A percentile compares a stretch with the other conserved stretches of the same genome.
phyloP scores from a whole-genome alignment of 2,888 invertebrate species.

The Drosophila longiperda region DNA sequence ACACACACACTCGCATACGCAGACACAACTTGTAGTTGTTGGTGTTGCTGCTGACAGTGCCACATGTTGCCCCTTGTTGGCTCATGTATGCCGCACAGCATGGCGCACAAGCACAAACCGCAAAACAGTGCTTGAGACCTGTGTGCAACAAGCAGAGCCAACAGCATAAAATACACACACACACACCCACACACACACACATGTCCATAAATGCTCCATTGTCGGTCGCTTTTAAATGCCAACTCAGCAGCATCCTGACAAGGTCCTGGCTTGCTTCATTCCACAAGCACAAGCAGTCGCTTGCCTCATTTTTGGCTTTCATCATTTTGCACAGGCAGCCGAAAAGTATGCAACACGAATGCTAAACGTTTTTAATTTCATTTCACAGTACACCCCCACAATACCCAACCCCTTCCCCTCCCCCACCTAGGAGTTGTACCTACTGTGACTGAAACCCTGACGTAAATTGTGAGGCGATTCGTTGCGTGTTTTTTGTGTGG shows the following conservation, averaged over 20 bases:
- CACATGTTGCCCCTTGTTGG: slow-evolving; percentile 35
- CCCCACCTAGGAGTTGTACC: not conserved
- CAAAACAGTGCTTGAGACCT: slow-evolving; percentile 18
- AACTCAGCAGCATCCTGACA: slow-evolving; percentile 42
- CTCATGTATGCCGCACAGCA: slow-evolving; percentile 34
- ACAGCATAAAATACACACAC: not conserved
- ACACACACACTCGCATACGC: not conserved
- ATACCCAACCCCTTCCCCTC: not conserved
- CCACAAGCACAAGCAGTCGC: not conserved
- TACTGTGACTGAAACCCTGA: slow-evolving; percentile 39
- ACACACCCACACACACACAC: slow-evolving; percentile 2
- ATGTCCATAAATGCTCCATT: slow-evolving; percentile 5
- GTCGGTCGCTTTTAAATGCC: slow-evolving; percentile 35
- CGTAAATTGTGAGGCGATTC: slow-evolving; percentile 58
- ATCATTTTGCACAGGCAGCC: slow-evolving; percentile 45
- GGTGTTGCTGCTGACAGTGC: slow-evolving; percentile 18
- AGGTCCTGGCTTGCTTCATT: slow-evolving; percentile 4
- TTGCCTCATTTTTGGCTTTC: slow-evolving; percentile 36
- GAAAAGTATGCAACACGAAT: slow-evolving; percentile 66
- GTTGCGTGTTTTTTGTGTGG: slow-evolving; percentile 15
- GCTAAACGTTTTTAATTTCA: slow-evolving; percentile 69
- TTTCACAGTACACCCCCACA: slow-evolving; percentile 5
- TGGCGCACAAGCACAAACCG: slow-evolving; percentile 39
- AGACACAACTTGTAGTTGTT: slow-evolving; percentile 17
- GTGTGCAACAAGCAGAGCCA: slow-evolving; percentile 40